phyloP scores from a whole-genome alignment of 1,140 invertebrate genomes.

The Drosophila auraria region DNA sequence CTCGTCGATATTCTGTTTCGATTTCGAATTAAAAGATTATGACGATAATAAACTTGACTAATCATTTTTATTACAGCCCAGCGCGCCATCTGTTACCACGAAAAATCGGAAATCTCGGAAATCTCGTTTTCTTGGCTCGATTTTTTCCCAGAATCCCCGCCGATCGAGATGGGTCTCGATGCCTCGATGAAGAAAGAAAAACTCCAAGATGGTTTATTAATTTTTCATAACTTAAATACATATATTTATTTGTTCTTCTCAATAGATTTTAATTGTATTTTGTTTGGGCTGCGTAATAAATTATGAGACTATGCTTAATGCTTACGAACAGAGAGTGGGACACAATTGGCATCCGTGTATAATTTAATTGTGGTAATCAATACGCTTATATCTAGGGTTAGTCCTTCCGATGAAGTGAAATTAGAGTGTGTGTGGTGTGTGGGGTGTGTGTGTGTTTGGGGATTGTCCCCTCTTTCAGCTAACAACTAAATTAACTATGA shows the following conservation, averaged over 20 bases:
- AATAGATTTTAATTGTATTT: conserved; percentile 58
- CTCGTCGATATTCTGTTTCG: conserved; percentile 74
- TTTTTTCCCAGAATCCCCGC: conserved; percentile 56
- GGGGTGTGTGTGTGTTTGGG: conserved; percentile 37
- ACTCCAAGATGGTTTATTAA: conserved; percentile 65
- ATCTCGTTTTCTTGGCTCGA: conserved; percentile 9
- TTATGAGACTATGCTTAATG: conserved; percentile 75
- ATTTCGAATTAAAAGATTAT: conserved; percentile 83
- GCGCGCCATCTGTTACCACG: conserved; percentile 60
- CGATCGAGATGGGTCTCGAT: conserved; percentile 51
- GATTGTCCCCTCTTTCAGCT: conserved; percentile 40
- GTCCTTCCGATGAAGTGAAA: conserved; percentile 46
- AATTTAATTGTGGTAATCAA: conserved; percentile 52
- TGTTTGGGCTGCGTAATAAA: conserved; percentile 68
- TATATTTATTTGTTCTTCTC: conserved; percentile 64
- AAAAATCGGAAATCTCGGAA: conserved; percentile 39
- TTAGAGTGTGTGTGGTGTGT: conserved; percentile 40
- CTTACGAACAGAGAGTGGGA: conserved; percentile 72
- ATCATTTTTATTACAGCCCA: conserved; percentile 79
- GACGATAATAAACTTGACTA: conserved; percentile 83
- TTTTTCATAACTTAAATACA: conserved; percentile 84
- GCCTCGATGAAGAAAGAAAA: conserved; percentile 29
- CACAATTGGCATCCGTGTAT: conserved; percentile 54
- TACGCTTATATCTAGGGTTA: conserved; percentile 47
- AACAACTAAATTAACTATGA: conserved; percentile 80